Base-by-base conservation (phyloP, 2,888 invertebrate genomes). In the Eucera pruinosa region DNA sequence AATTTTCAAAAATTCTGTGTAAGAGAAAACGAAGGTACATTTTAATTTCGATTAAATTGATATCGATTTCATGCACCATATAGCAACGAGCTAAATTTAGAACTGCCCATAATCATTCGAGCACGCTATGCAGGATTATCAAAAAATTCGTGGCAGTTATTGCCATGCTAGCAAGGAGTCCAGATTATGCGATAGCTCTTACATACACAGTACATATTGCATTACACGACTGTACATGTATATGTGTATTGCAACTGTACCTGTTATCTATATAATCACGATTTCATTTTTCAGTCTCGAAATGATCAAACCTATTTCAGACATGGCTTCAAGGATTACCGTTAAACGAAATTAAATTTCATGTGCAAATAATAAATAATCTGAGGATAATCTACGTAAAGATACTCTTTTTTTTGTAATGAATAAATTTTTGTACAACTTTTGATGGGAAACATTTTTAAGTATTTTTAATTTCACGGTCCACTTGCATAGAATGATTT, bases 121-220 rank as follows among this genome's bases (percentile, higher is more conserved):
- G 68, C 55, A 76, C 58, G 57, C 52, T 47, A 64, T 36, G 47
- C 43, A 15, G 33, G 52, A 27, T 57, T 76, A 69, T 58, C 33
- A 43, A 75, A 62, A 69, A 77, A 62, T 68, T 68, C 62, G 9
- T 27, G 45, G 52, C 41, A 39, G 58, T 61, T 68, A 75, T 76
- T 62, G 27, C 57, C 50, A 30, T 57, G 45, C 60, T 18, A 41
- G 50, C 27, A 50, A 41, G 39, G 30, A 52, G 45, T 47, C 48
- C n/a, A 52, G 68, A 77, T 68, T 62, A 64, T 62, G 25, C n/a
- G 57, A 69, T 62, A 64, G 23, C 7, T 45, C 47, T 3, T 62
- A 60, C 13, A 57, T 33, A 25, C 9, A 66, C 13, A 11, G 48
- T 57, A n/a, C n/a, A n/a, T n/a, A 43, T 57, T 64, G 27, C 50